Base-by-base conservation (phyloP, 1,140 invertebrate genomes). In the Pissodes strobi region DNA sequence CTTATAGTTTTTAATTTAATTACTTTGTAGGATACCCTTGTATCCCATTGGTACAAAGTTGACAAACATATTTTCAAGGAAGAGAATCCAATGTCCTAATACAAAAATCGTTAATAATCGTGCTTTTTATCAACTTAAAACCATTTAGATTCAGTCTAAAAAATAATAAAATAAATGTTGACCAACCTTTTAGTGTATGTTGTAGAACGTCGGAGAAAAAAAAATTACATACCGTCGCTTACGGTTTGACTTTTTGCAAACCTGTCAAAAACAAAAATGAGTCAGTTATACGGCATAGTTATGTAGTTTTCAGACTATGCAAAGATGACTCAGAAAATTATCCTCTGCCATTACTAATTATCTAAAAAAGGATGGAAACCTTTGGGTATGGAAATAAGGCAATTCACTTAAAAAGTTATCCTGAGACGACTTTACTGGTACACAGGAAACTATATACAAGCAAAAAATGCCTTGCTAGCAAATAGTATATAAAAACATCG, bases 201-300 rank as follows among this genome's bases (percentile, higher is more conserved):
- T 49, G 23, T 58, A 49, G 52, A 49, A 37, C 51, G 27, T 63
- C 27, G 53, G 38, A 64, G 52, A 64, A 60, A 43, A 51, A 38
- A 66, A 60, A 22, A n/a, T 65, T 69, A 69, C 68, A 66, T 69
- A 69, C 68, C 68, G 37, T 53, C 37, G 55, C 55, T 62, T 58
- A 37, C 38, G 59, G 53, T 61, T 65, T 62, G 49, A 62, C 59
- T 59, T 55, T 66, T 69, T 56, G 60, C 60, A 69, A 66, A 69
- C 68, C 68, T 69, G 68, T 69, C 64, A 61, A 69, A 69, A 69
- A 59, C 30, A 63, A 68, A 68, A 63, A 56, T 30, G 23, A 41
- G 51, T 43, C 37, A 62, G 22, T 27, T 51, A 27, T 51, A 21
- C 13, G 46, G 41, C 41, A 51, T 27, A 27, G 46, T 51, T 27